Percentiles rank a stretch among this genome's conserved stretches.
Conservation (phyloP, 2,113 vertebrate species). For the Gasterosteus nipponicus region DNA sequence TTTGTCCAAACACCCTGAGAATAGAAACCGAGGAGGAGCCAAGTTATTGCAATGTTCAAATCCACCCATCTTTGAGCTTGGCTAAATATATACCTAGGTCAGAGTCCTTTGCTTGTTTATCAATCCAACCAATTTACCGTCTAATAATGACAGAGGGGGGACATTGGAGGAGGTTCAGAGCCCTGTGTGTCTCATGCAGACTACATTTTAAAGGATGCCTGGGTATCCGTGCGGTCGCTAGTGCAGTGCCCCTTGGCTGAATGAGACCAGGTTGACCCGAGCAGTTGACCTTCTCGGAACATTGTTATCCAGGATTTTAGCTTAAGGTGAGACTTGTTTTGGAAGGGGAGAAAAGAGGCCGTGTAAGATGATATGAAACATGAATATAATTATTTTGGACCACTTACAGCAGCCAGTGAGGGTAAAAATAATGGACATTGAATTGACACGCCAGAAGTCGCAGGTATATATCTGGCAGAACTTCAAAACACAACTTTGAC, state of each 20-base stretch:
- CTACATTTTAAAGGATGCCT: neutral
- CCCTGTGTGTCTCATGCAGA: neutral
- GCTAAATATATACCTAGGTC: no score
- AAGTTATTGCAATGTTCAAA: no score
- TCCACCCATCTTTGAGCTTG: no score
- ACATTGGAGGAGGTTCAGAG: neutral
- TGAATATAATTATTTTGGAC: conserved; percentile 38
- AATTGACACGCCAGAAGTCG: conserved; percentile 44
- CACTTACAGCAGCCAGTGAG: conserved; percentile 38
- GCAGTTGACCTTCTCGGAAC: conserved; percentile 40
- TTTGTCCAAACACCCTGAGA: no score
- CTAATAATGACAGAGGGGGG: neutral
- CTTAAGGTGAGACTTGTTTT: conserved; percentile 8
- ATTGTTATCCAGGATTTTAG: conserved; percentile 27
- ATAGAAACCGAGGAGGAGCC: no score
- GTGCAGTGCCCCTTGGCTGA: neutral
- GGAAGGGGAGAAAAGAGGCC: conserved; percentile 25
- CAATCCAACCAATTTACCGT: neutral
- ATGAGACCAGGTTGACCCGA: neutral
- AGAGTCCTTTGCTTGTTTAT: neutral
- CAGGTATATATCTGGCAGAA: conserved; percentile 22
- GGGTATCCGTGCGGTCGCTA: no score
- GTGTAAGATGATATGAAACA: conserved; percentile 26
- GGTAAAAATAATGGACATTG: conserved; percentile 55
- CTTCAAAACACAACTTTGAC: conserved; percentile 4